phyloP scores from a whole-genome alignment of 2,113 vertebrate genomes.

The Eudorcas thomsonii region DNA sequence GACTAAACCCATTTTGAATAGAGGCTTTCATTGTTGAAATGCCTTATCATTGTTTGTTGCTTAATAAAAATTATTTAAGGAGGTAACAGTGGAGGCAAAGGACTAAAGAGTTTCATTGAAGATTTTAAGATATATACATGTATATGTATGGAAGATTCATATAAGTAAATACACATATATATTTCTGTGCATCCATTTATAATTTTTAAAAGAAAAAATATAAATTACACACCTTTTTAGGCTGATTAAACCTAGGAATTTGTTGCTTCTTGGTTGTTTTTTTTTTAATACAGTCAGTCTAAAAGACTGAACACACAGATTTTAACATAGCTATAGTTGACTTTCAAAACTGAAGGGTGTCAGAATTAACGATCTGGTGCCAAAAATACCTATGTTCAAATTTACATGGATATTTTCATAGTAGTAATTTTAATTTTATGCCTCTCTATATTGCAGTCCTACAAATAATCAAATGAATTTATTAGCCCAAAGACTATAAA shows the following conservation, averaged over 20 bases:
- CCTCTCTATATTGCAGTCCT: background rate
- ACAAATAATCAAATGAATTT: background rate
- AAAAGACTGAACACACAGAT: background rate
- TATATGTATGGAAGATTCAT: background rate
- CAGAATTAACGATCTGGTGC: conserved; percentile 10
- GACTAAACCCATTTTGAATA: background rate
- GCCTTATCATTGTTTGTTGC: conserved; percentile 61
- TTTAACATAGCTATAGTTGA: background rate
- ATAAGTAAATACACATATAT: background rate
- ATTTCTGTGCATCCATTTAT: background rate
- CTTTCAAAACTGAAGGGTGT: background rate
- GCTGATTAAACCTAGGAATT: background rate
- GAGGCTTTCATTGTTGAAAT: conserved; percentile 56
- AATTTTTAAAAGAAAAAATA: background rate
- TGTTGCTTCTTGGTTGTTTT: background rate
- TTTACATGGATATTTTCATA: background rate
- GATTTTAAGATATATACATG: background rate
- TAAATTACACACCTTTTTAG: background rate
- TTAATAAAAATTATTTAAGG: conserved; percentile 71
- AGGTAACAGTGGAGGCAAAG: background rate
- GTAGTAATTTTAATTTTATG: conserved; percentile 10
- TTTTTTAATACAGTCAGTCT: background rate
- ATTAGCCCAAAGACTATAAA: background rate
- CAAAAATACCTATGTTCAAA: conserved; percentile 10
- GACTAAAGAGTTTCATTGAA: background rate